These are phyloP conservation scores for Ophiodon elongatus DNA, from an alignment of 2,113 vertebrate species.

Conservation along the genomic window DNA sequence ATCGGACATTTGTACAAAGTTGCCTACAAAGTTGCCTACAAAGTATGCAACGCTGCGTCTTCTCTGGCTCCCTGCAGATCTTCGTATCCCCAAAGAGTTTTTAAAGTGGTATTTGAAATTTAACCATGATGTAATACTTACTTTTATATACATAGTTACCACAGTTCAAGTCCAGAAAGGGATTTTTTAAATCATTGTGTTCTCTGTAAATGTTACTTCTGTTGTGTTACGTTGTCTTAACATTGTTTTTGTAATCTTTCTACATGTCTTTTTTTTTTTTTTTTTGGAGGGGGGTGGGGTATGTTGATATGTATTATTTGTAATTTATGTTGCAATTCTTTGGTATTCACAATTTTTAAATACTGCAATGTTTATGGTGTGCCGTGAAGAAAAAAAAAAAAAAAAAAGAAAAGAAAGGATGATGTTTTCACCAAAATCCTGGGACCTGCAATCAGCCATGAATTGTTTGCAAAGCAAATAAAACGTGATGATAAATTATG, in stretches of 20 bases:
- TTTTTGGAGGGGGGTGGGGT: slow-evolving; percentile 12
- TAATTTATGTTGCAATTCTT: slow-evolving; percentile 67
- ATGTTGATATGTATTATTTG: slow-evolving; percentile 66
- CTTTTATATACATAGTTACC: slow-evolving; percentile 14
- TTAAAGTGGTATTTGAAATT: slow-evolving; percentile 39
- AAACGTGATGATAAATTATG: slow-evolving; percentile 67
- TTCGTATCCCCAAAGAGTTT: slow-evolving; percentile 54
- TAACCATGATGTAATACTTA: slow-evolving; percentile 14
- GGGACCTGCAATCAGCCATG: slow-evolving; percentile 77
- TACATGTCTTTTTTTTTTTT: slow-evolving; percentile 44
- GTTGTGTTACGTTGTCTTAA: slow-evolving; percentile 26
- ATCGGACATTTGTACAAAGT: background rate
- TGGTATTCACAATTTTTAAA: slow-evolving; percentile 65
- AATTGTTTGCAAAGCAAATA: slow-evolving; percentile 79
- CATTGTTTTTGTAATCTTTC: slow-evolving; percentile 49
- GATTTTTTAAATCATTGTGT: slow-evolving; percentile 50
- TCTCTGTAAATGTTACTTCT: slow-evolving; percentile 37
- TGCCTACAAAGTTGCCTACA: too few relatives aligned
- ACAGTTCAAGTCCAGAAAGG: slow-evolving; percentile 35
- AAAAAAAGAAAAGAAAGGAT: slow-evolving; percentile 34
- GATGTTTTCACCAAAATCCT: slow-evolving; percentile 65
- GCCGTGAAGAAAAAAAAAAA: slow-evolving; percentile 53
- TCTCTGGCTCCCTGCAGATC: slow-evolving; percentile 28
- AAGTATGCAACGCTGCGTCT: slow-evolving; percentile 61
- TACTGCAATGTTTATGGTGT: slow-evolving; percentile 66